Conservation (phyloP, 2,888 invertebrate genomes). For the Cartodere bifasciata region DNA sequence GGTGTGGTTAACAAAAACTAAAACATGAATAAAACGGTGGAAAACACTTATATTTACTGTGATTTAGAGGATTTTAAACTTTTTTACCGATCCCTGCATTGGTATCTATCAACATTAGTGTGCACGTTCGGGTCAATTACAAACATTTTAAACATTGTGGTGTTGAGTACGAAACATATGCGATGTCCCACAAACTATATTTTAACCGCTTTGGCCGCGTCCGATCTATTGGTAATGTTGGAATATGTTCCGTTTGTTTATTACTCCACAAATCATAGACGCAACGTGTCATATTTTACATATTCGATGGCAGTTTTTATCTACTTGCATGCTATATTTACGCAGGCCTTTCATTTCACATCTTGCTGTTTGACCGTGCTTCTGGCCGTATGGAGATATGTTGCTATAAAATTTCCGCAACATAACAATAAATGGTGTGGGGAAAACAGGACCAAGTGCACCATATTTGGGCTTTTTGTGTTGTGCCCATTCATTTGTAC, state of each 20-base stretch:
- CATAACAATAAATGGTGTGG: constrained; percentile 73
- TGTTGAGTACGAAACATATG: constrained; percentile 87
- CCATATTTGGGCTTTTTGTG: constrained; percentile 67
- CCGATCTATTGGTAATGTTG: constrained; percentile 87
- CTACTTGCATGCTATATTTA: constrained; percentile 82
- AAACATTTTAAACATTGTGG: constrained; percentile 79
- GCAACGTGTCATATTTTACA: constrained; percentile 41
- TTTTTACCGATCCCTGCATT: constrained; percentile 62
- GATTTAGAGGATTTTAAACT: constrained; percentile 47
- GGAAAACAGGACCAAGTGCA: constrained; percentile 59
- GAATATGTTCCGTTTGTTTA: constrained; percentile 86
- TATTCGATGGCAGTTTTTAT: constrained; percentile 76
- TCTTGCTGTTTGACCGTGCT: constrained; percentile 89
- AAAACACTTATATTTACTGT: too few species aligned
- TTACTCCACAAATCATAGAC: constrained; percentile 40
- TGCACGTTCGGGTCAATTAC: constrained; percentile 83
- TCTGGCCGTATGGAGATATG: constrained; percentile 84
- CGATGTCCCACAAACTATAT: constrained; percentile 83
- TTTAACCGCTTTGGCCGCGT: constrained; percentile 77
- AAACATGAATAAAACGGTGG: too few species aligned
- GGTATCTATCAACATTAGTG: constrained; percentile 72
- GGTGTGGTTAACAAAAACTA: too few species aligned
- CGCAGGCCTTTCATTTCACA: constrained; percentile 79
- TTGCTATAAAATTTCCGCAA: constrained; percentile 73
- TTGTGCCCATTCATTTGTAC: constrained; percentile 74